Conservation (phyloP, 2,888 invertebrate species). For the Mylabris sibirica region DNA sequence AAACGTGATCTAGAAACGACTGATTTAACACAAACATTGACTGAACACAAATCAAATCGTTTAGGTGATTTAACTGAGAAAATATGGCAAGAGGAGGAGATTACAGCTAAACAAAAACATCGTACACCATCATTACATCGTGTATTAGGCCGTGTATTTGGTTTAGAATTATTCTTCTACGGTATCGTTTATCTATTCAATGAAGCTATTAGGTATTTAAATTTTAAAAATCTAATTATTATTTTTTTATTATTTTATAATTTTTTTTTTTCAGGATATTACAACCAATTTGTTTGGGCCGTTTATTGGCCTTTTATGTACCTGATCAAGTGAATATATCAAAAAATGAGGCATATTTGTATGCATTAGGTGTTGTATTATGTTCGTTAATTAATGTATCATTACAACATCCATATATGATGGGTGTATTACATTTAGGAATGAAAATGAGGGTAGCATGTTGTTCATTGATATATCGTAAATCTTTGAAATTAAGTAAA, state of each 20-base stretch:
- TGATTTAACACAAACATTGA: conserved; percentile 73
- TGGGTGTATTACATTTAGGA: conserved; percentile 83
- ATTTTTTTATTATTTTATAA: neutral
- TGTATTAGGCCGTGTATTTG: conserved; percentile 70
- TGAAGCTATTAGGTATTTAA: conserved; percentile 67
- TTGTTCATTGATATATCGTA: conserved; percentile 86
- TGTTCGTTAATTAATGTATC: conserved; percentile 76
- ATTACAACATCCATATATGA: conserved; percentile 83
- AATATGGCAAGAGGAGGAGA: conserved; percentile 70
- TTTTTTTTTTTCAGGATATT: conserved; percentile 48
- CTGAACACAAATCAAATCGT: conserved; percentile 72
- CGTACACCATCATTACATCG: conserved; percentile 68
- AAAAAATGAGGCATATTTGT: conserved; percentile 75
- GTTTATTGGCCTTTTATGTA: conserved; percentile 69
- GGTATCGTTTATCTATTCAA: conserved; percentile 70
- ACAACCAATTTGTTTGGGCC: conserved; percentile 68
- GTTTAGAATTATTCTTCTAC: conserved; percentile 67
- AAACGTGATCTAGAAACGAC: conserved; percentile 70
- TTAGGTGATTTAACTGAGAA: conserved; percentile 71
- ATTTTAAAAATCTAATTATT: too few relatives aligned
- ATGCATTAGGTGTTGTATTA: conserved; percentile 77
- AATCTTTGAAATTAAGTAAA: conserved; percentile 66
- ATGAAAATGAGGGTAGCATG: conserved; percentile 86
- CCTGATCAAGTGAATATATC: conserved; percentile 57
- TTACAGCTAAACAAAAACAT: conserved; percentile 55